phyloP scores from a whole-genome alignment of 2,797 vertebrate species.

The Apogon talboti region DNA sequence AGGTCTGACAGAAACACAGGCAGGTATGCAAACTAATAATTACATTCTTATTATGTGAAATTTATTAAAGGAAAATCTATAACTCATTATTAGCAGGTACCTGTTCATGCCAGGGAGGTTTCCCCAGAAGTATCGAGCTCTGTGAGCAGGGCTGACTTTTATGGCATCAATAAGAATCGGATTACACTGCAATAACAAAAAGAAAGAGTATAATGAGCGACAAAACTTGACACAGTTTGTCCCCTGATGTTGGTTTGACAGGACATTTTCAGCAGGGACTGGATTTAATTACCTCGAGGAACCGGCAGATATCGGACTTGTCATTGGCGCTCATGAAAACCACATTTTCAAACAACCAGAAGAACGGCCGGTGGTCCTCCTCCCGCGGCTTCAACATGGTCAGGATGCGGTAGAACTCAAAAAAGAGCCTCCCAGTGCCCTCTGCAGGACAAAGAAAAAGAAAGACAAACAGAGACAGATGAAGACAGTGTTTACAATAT shows the following conservation, averaged over 20 bases:
- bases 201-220: neutral
- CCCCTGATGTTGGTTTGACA: neutral
- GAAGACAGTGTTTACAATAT: neutral
- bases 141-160: conserved; percentile 92
- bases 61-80: neutral
- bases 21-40: neutral
- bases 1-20: conserved; percentile 76
- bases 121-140: conserved; percentile 96
- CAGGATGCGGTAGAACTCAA: conserved; percentile 95
- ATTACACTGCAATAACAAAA: conserved; percentile 86
- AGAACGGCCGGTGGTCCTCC: conserved; percentile 91
- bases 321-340: conserved; percentile 92
- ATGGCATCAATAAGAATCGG: conserved; percentile 93
- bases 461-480: neutral
- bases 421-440: conserved; percentile 94
- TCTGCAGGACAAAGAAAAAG: conserved; percentile 76
- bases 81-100: conserved; percentile 67
- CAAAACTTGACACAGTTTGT: neutral
- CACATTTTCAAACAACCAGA: conserved; percentile 97
- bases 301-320: conserved; percentile 93
- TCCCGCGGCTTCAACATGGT: conserved; percentile 90
- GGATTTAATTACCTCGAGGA: conserved; percentile 88
- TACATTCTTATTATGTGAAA: neutral
- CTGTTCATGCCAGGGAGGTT: conserved; percentile 97
- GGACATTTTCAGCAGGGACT: neutral